phyloP scores from a whole-genome alignment of 2,113 vertebrate species.

The Petaurus breviceps region DNA sequence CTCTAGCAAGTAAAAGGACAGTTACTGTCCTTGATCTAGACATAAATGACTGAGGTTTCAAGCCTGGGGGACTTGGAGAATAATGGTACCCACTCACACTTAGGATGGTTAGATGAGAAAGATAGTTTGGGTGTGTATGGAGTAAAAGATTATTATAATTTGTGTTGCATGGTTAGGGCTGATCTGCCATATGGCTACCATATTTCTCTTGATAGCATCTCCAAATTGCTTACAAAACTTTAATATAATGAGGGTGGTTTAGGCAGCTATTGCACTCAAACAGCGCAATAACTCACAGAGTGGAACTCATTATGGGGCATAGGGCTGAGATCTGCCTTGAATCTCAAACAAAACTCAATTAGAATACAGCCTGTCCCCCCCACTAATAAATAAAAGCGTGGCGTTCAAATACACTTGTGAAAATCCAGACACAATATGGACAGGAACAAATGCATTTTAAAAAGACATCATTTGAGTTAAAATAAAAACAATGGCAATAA shows the following conservation, averaged over 20 bases:
- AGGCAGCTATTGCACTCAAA: not conserved
- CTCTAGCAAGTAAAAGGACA: not conserved
- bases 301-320: not conserved
- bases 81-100: not conserved
- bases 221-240: not conserved
- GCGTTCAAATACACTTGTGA: not conserved
- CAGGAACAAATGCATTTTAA: not conserved
- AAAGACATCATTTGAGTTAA: not conserved
- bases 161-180: not conserved
- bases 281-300: not conserved
- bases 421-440: not conserved
- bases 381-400: not conserved
- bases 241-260: not conserved
- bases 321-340: not conserved
- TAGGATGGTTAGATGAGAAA: not conserved
- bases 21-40: not conserved
- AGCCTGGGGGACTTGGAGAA: not conserved
- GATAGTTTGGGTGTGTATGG: not conserved
- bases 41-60: not conserved
- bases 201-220: not conserved
- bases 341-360: not conserved
- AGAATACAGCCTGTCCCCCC: not conserved
- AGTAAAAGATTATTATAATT: not conserved
- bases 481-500: not conserved
- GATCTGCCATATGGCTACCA: constrained; percentile 1